Evolutionary conservation across 2,113 vertebrate species (phyloP).

Genomic region (Gnathonemus echidnorhynchus): DNA sequence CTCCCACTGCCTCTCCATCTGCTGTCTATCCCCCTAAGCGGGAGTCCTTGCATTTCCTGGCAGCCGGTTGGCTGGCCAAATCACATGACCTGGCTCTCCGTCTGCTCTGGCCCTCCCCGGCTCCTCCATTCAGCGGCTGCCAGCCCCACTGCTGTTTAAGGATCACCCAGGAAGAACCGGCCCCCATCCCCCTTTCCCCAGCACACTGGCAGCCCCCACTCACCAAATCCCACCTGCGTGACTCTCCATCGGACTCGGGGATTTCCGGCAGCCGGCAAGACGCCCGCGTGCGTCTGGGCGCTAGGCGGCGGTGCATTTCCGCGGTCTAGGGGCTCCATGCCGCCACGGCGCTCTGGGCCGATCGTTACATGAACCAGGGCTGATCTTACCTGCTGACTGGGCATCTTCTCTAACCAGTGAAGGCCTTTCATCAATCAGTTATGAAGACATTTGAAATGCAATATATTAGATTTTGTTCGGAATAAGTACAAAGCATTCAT

Average conservation of each 20-base stretch:
- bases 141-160: constrained; percentile 38
- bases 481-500: not conserved
- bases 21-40: constrained; percentile 65
- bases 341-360: constrained; percentile 11
- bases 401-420: not conserved
- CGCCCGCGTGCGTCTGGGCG: constrained; percentile 64
- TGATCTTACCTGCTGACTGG: not conserved
- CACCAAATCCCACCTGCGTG: not conserved
- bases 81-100: constrained; percentile 38
- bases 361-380: not conserved
- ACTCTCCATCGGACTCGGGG: constrained; percentile 41
- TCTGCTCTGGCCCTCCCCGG: constrained; percentile 15
- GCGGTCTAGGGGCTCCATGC: constrained; percentile 50
- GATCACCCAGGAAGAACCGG: constrained; percentile 50
- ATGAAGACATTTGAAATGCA: not conserved
- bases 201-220: not conserved
- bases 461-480: not conserved
- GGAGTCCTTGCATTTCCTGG: constrained; percentile 62
- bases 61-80: constrained; percentile 45
- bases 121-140: constrained; percentile 8
- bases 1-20: constrained; percentile 74
- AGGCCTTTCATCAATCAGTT: not conserved
- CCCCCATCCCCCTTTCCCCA: constrained; percentile 31
- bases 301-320: constrained; percentile 60
- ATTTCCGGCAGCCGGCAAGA: constrained; percentile 60